These are phyloP conservation scores for Spicauda simplicius DNA, from an alignment of 2,888 invertebrate species.

Conservation along the genomic window DNA sequence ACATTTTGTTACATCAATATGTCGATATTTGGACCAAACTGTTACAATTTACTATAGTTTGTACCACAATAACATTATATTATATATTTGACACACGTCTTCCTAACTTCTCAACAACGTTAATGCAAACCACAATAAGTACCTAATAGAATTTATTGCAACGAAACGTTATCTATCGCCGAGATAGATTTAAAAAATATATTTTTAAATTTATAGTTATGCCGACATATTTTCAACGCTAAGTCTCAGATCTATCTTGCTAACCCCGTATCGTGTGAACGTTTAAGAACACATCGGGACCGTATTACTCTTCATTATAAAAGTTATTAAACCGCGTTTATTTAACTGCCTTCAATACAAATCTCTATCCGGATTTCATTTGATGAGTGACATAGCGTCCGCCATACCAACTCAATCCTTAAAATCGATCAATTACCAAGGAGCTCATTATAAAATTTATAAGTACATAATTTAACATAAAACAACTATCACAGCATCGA, in stretches of 20 bases:
- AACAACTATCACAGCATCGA: slow-evolving; percentile 61
- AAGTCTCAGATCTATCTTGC: slow-evolving; percentile 26
- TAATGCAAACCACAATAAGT: slow-evolving; percentile 21
- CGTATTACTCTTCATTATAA: no score
- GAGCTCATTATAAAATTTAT: slow-evolving; percentile 50
- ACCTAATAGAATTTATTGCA: slow-evolving; percentile 21
- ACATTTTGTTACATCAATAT: slow-evolving; percentile 12
- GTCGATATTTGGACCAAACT: slow-evolving; percentile 10
- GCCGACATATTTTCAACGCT: not conserved
- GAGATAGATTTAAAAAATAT: slow-evolving; percentile 34
- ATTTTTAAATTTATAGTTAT: not conserved
- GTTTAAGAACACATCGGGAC: no score
- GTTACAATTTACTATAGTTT: slow-evolving; percentile 25
- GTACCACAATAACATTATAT: slow-evolving; percentile 25
- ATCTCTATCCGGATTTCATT: not conserved
- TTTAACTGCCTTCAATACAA: no score
- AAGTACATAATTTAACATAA: slow-evolving; percentile 61
- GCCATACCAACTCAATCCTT: not conserved
- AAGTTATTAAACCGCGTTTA: no score
- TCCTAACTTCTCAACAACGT: slow-evolving; percentile 7
- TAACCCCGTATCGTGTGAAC: not conserved
- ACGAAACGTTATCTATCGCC: slow-evolving; percentile 8
- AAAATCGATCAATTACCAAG: slow-evolving; percentile 38
- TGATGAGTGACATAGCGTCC: not conserved
- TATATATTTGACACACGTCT: slow-evolving; percentile 15